Evolutionary conservation across 2,888 invertebrate species (phyloP), one percentile per base, ranked within the genome.

Genomic region (Sceliomorpha sp.): DNA sequence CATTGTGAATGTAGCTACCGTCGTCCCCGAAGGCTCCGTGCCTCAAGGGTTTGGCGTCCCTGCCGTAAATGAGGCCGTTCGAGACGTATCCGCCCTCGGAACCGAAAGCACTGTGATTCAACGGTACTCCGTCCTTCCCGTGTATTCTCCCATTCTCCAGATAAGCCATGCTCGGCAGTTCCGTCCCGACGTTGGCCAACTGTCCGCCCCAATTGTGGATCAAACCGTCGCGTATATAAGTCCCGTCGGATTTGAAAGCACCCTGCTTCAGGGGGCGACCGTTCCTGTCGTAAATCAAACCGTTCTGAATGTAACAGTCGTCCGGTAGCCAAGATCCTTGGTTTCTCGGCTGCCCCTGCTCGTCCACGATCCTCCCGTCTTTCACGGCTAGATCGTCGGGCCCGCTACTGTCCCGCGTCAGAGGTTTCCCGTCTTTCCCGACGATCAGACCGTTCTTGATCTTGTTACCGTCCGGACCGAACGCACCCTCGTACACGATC

Each of bases 131-230:
- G 32, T 87, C 86, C 44, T 84, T 86, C 0, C 85, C 85, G 20
- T 78, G 80, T n/a, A 87, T 62, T 31, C 78, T 78, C 6, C 87
- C 87, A 24, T 83, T 80, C 47, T 86, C 78, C 4, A 85, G 74
- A 40, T 84, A 87, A 17, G 74, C 79, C 6, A 78, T 83, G 1
- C 32, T 50, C 0, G 87, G 86, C 31, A 88, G 62, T 59, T 82
- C 76, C 0, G 82, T 77, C 2, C 87, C 87, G 9, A 78, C 72
- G 34, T 85, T 88, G 5, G 86, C 47, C 0, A 87, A 68, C 17
- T 84, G 81, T 2, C 86, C 87, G n/a, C 85, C 86, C 85, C 84
- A 85, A 8, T 79, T 82, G 34, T 86, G 80, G 7, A 86, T 64
- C 13, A 87, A 72, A 4, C 87, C 87, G 40, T 88, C 86, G 32